Base-by-base conservation (phyloP, 2,113 vertebrate species). In the Ondatra zibethicus region DNA sequence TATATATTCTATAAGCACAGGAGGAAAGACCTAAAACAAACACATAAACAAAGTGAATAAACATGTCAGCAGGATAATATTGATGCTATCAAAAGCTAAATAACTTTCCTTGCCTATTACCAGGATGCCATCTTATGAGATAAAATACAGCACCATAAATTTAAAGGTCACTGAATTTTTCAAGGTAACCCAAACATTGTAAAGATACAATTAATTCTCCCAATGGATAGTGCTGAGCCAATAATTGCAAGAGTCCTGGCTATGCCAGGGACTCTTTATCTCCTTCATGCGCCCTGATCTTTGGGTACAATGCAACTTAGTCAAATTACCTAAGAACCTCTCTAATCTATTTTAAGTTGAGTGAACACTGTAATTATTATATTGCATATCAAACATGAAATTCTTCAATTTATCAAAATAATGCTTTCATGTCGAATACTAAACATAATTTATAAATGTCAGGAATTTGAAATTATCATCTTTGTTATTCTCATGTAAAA, bases 131-230 rank as follows among this genome's bases (percentile, higher is more conserved):
- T 96, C 82, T 94, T 91, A 80, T 78, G 88, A 97, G 90, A 95
- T 93, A 92, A 94, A 93, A 95, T 97, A 92, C 10, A 72, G 92
- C 61, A 72, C 84, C 68, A 87, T 96, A 96, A 92, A 96, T 92
- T 76, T 77, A 97, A 96, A 97, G 95, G 97, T 97, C 97, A 97
- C 88, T 95, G 96, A 92, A 93, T 97, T 97, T 96, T 97, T 97
- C 98, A 97, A 97, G 93, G 97, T 97, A 98, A 97, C 97, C 97
- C 97, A 98, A 97, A 98, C 94, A 94, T 0, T 14, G 92, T 94
- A 98, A 97, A 97, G 84, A 76, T 94, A 96, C 92, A 76, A 76
- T 98, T 98, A 98, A 98, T 98, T 95, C 95, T 97, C 81, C 94
- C 96, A 97, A 97, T 86, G 86, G 63, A 96, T 97, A 98, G 90